phyloP scores from a whole-genome alignment of 2,797 vertebrate genomes.

The Esox lucius region DNA sequence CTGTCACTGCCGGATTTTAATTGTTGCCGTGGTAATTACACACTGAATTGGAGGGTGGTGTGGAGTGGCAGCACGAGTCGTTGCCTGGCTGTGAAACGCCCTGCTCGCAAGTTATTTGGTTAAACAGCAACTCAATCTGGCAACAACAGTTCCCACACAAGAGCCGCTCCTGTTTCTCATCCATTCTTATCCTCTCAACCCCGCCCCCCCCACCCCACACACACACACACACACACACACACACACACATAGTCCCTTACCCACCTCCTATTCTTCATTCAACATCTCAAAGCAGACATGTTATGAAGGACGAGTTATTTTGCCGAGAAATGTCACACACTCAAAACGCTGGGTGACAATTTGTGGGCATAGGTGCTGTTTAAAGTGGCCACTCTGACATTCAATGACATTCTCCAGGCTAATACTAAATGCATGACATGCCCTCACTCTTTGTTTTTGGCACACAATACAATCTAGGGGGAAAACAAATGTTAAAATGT shows the following conservation, averaged over 20 bases:
- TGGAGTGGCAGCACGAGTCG: constrained; percentile 59
- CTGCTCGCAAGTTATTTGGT: constrained; percentile 68
- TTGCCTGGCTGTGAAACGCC: constrained; percentile 19
- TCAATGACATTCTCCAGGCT: neutral
- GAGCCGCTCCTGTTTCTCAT: constrained; percentile 58
- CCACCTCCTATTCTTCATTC: no score
- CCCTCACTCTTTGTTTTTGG: neutral
- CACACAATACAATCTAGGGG: neutral
- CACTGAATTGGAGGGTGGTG: constrained; percentile 51
- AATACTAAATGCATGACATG: neutral
- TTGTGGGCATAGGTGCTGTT: neutral
- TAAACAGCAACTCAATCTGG: constrained; percentile 64
- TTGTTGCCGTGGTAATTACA: constrained; percentile 73
- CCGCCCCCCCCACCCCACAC: no score
- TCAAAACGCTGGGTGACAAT: neutral
- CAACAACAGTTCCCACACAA: constrained; percentile 52
- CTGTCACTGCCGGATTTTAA: constrained; percentile 66
- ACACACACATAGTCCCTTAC: no score
- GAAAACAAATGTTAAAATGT: constrained; percentile 17
- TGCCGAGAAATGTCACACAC: neutral
- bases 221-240: no score
- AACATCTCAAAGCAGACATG: neutral
- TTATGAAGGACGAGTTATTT: neutral
- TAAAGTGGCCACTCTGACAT: neutral
- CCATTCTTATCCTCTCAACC: constrained; percentile 15